Evolutionary conservation across 2,113 vertebrate genomes (phyloP), one percentile per base, ranked within the genome.

Genomic region (Pteropus alecto): DNA sequence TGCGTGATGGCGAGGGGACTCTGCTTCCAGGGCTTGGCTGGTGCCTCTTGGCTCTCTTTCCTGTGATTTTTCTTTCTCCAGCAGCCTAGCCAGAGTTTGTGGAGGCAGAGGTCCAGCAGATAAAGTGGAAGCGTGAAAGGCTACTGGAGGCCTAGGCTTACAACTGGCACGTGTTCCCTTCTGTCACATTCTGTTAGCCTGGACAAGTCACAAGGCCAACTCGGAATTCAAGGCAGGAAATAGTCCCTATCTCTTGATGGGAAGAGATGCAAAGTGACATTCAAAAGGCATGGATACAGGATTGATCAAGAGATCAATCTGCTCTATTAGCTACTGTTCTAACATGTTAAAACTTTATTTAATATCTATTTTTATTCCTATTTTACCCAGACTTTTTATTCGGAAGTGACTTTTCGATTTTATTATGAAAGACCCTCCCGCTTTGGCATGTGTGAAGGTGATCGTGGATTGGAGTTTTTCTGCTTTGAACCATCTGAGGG

Each of bases 361-460:
- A 48, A 81, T 22, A 87, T 63, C 4, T 30, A 18, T n/a, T 7
- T 8, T 73, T n/a, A 51, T 48, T 24, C 5, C 24, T 24, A 67
- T 93, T 87, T 90, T 73, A 67, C 41, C 43, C 63, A 86, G 33
- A 67, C 8, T 43, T 83, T 85, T 61, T 38, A 94, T 76, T 56
- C 12, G 85, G 54, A 54, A 81, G 38, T 56, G 67, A 73, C 38
- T 76, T 33, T n/a, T 87, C 22, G 30, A 19, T 86, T 85, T 58
- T 90, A 24, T 51, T 46, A 43, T 51, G 48, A 91, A 21, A 21
- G 30, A 0, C 6, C 8, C 3, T 48, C 41, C 10, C 7, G n/a
- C 70, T 46, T 63, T 35, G 16, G 18, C 5, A 18, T 60, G 16
- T 48, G 16, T 51, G 38, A 35, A 54, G n/a, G 58, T 85, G 73